These are phyloP conservation scores for Corythucha ciliata DNA, from an alignment of 2,888 invertebrate genomes.

Conservation along the genomic window DNA sequence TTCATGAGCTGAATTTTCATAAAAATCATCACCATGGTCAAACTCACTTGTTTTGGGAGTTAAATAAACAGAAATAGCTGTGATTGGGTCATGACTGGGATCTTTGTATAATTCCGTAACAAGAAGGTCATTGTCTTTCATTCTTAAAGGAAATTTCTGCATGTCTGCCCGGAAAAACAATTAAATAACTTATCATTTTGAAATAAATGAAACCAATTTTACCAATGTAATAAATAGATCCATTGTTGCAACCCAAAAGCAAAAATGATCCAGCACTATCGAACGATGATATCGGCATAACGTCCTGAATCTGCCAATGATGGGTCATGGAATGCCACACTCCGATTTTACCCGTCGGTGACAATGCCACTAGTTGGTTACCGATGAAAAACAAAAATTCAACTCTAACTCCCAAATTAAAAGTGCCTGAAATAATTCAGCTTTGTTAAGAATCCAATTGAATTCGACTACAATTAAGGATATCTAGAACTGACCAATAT, in stretches of 20 bases:
- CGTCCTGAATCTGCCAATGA: conserved; percentile 96
- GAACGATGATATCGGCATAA: conserved; percentile 88
- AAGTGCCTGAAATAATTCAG: conserved; percentile 62
- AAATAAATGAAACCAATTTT: conserved; percentile 34
- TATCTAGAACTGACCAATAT: conserved; percentile 51
- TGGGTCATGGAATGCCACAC: conserved; percentile 99
- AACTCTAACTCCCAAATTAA: conserved; percentile 83
- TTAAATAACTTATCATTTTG: conserved; percentile 1
- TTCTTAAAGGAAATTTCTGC: conserved; percentile 96
- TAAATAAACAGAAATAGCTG: conserved; percentile 94
- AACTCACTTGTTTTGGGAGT: conserved; percentile 97
- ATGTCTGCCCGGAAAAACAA: conserved; percentile 60
- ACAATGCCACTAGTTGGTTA: conserved; percentile 92
- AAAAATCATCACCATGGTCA: neutral
- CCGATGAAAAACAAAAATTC: conserved; percentile 97
- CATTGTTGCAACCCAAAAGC: conserved; percentile 88
- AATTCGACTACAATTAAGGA: too few relatives aligned
- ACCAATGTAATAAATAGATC: conserved; percentile 96
- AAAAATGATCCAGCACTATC: conserved; percentile 96
- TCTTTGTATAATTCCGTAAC: conserved; percentile 95
- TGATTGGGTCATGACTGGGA: conserved; percentile 89
- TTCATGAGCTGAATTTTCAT: neutral
- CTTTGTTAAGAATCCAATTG: neutral
- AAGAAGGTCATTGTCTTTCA: conserved; percentile 97
- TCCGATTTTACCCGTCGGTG: conserved; percentile 85